Evolutionary conservation across 1,140 invertebrate genomes (phyloP), one percentile per base, ranked within the genome.

Genomic region (Brachionus rubens): DNA sequence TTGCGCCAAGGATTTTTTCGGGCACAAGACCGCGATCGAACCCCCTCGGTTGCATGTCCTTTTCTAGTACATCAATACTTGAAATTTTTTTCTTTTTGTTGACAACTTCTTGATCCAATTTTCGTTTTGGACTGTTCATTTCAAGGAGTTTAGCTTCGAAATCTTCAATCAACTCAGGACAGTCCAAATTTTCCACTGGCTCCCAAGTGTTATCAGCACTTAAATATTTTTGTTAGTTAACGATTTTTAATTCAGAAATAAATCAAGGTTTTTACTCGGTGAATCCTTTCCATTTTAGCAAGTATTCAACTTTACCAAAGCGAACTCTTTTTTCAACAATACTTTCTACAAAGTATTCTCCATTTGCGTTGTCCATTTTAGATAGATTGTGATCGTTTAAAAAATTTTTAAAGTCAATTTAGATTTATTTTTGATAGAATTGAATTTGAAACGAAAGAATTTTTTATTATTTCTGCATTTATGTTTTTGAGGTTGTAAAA

Each of bases 1-100:
- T 96, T 6, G 94, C 94, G 26, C 92, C 94, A 81, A 97, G 92
- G 76, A 97, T 96, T 82, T 92, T 91, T 79, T 96, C 93, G 3
- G 94, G 92, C 68, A 94, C 91, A 6, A 96, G 84, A 10, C 91
- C 91, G 80, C 93, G 87, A 79, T 96, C 93, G 85, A 96, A 96
- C 7, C 94, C 94, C 78, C 83, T 75, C 52, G 75, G 48, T 47
- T 65, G 59, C n/a, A 65, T 24, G 10, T 65, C 59, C 24, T 65
- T 65, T 43, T 65, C 59, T 26, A 7, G 43, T 16, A 43, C 19
- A 14, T 65, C 59, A 43, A 65, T 43, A 16, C 36, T 65, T 4
- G 59, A 16, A 43, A 65, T 43, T 65, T 65, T 36, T 21, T 76
- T 76, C 30, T 76, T 76, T 65, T 76, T 76, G 1, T 30, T n/a